A percentile compares a stretch with the other conserved stretches of the same genome.
Evolutionary conservation across 2,888 invertebrate genomes (phyloP).

Genomic region (Boloria euphrosyne): DNA sequence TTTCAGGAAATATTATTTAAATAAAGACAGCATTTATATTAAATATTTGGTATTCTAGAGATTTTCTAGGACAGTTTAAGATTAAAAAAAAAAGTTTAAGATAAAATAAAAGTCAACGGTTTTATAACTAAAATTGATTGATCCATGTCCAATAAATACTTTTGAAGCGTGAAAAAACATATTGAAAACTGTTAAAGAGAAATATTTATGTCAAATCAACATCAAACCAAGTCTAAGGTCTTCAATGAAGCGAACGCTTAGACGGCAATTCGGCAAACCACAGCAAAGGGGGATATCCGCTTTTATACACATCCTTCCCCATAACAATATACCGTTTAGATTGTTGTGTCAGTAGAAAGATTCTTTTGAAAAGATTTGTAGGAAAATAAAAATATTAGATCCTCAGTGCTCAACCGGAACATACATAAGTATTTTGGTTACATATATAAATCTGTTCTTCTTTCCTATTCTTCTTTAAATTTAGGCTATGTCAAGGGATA

Average conservation of each 20-base stretch:
- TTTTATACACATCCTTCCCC: constrained; percentile 3
- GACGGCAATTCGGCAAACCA: constrained; percentile 19
- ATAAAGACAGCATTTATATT: no score
- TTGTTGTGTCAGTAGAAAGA: not conserved
- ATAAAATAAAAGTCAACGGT: not conserved
- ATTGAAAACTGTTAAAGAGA: not conserved
- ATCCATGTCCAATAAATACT: not conserved
- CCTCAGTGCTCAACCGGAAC: no score
- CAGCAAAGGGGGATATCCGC: constrained; percentile 13
- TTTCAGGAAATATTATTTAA: no score
- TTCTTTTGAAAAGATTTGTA: not conserved
- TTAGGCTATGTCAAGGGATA: no score
- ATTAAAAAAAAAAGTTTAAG: no score
- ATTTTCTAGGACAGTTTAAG: no score
- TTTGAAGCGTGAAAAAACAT: not conserved
- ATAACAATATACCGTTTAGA: not conserved
- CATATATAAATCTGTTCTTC: no score
- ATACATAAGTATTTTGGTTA: no score
- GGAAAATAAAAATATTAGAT: no score
- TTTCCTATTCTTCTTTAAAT: no score
- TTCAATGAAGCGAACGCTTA: constrained; percentile 10
- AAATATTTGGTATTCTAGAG: no score
- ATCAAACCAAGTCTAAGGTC: constrained; percentile 1
- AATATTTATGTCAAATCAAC: constrained; percentile 10
- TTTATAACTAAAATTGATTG: not conserved